Conservation (phyloP, 2,113 vertebrate species). For the Puffinus mauretanicus region DNA sequence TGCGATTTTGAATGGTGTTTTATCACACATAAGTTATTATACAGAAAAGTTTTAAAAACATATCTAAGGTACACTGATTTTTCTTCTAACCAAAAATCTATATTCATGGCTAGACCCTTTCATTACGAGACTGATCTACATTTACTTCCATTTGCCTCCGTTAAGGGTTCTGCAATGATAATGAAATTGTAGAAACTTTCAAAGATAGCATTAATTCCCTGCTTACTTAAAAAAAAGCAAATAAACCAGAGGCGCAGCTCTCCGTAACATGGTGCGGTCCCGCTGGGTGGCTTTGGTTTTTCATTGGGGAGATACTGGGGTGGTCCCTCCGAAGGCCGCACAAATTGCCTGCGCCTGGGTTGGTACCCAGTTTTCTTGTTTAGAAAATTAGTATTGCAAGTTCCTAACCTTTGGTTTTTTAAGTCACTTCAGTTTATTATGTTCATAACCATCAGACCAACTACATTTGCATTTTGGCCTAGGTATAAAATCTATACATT, state of each 20-base stretch:
- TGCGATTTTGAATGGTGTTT: background rate
- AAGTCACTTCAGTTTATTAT: background rate
- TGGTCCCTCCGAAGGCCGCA: background rate
- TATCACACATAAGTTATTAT: background rate
- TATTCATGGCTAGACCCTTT: too few species aligned
- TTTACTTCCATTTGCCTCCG: background rate
- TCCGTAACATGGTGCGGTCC: fast-evolving
- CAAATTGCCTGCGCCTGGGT: fast-evolving
- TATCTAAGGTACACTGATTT: background rate
- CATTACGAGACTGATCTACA: background rate
- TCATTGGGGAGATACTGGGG: fast-evolving
- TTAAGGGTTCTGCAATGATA: background rate
- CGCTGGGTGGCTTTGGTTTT: background rate
- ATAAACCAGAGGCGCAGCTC: background rate
- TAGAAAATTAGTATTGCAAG: background rate
- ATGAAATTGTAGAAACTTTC: background rate
- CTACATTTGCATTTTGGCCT: conserved; percentile 17
- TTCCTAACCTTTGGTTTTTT: background rate
- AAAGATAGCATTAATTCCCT: background rate
- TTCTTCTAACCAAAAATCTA: background rate
- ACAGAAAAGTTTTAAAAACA: background rate
- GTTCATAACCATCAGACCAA: background rate
- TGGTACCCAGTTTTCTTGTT: background rate
- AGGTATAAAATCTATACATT: conserved; percentile 43
- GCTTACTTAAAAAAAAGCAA: background rate